phyloP scores from a whole-genome alignment of 2,888 invertebrate species.

The Ctenicera cuprea region DNA sequence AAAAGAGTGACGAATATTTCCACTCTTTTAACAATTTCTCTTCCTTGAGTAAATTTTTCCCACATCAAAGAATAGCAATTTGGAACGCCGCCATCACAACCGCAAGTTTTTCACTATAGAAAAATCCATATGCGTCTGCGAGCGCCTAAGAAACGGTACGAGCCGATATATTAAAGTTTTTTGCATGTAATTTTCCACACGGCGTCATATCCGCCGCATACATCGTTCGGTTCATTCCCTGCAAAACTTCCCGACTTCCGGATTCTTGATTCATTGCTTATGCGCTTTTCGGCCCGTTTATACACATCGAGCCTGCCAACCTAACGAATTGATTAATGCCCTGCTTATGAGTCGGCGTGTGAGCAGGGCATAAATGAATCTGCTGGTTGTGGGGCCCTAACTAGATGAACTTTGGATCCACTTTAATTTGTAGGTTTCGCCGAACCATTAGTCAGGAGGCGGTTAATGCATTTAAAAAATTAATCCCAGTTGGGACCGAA shows the following conservation, averaged over 20 bases:
- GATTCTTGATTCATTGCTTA: constrained; percentile 49
- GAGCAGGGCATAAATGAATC: not conserved
- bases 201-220: constrained; percentile 53
- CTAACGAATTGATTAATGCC: constrained; percentile 46
- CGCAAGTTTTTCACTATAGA: constrained; percentile 15
- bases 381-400: not conserved
- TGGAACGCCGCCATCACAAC: not conserved
- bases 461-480: constrained; percentile 28
- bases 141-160: constrained; percentile 20
- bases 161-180: constrained; percentile 53
- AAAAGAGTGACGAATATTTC: not conserved
- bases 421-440: constrained; percentile 17
- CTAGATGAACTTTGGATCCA: constrained; percentile 19
- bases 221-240: constrained; percentile 55
- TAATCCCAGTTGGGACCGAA: constrained; percentile 7
- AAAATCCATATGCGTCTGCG: constrained; percentile 2
- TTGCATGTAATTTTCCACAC: constrained; percentile 52
- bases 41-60: not conserved
- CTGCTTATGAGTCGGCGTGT: constrained; percentile 24
- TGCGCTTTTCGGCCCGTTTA: constrained; percentile 44
- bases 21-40: not conserved
- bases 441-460: constrained; percentile 17
- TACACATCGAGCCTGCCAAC: constrained; percentile 33
- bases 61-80: constrained; percentile 17
- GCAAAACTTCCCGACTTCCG: constrained; percentile 48